Base-by-base conservation (phyloP, 2,113 vertebrate genomes). In the Ahaetulla prasina region DNA sequence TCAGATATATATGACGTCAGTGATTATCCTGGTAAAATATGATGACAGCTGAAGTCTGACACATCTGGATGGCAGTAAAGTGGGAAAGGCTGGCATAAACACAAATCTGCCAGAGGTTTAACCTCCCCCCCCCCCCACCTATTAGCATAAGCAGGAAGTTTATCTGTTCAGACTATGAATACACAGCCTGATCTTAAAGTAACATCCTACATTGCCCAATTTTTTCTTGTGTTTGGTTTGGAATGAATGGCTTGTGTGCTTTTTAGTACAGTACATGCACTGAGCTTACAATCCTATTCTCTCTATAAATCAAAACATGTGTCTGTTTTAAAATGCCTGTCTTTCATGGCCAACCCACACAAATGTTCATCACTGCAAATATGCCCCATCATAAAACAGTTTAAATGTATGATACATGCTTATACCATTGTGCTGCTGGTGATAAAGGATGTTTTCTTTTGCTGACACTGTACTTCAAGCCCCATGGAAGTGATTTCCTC, bases 381-480 rank as follows among this genome's bases (percentile, higher is more conserved):
- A 92, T 85, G 53, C 93, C 86, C 53, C 87, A 49, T 2, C 25
- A 57, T 92, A 49, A 93, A 92, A 53, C 11, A 92, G 85, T 1
- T 91, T 16, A 88, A 94, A 87, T 45, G 5, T 30, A 63, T 92
- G 87, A 54, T 89, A 6, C 16, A 92, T 54, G 87, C n/a, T n/a
- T 53, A 49, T 57, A 52, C 53, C 47, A 12, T 94, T 94, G 84
- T 47, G 90, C 60, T 89, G 87, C 84, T 91, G 88, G 54, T 91
- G 68, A 92, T 52, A 55, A 22, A 93, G 60, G 35, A 89, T 89
- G 80, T 84, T 96, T 94, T 91, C 54, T 95, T 96, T 92, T 96
- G 94, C 94, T 96, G 96, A 94, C 86, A 10, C 80, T 52, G 39
- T 95, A 88, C 91, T 94, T 89, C 87, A 92, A 91, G 84, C 88